Conservation (phyloP, 1,140 invertebrate species). For the Drosophila paulistorum region DNA sequence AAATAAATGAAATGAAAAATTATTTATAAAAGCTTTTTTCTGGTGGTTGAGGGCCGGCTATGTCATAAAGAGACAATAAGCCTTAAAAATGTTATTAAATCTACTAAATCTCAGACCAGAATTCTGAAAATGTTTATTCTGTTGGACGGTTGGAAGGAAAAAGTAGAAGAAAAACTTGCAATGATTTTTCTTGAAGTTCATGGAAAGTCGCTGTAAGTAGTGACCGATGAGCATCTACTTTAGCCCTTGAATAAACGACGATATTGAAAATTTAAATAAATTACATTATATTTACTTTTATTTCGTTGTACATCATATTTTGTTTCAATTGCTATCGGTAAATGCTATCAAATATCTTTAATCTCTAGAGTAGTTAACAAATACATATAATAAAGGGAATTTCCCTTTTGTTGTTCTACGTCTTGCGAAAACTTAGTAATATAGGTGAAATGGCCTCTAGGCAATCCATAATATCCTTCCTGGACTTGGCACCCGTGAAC, state of each 20-base stretch:
- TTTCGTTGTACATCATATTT: not conserved
- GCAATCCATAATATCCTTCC: constrained; percentile 96
- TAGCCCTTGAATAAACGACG: too few relatives aligned
- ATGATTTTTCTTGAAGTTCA: too few relatives aligned
- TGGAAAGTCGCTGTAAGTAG: too few relatives aligned
- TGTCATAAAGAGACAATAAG: too few relatives aligned
- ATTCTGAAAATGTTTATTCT: too few relatives aligned
- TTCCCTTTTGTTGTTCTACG: constrained; percentile 73
- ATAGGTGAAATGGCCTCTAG: constrained; percentile 98
- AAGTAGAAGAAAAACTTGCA: too few relatives aligned
- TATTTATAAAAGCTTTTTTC: not conserved
- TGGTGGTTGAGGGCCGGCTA: too few relatives aligned
- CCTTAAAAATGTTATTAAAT: too few relatives aligned
- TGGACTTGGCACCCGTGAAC: constrained; percentile 96
- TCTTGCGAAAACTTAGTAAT: constrained; percentile 96
- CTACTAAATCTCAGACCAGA: too few relatives aligned
- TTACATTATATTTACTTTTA: not conserved
- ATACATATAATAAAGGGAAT: not conserved
- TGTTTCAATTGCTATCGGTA: constrained; percentile 40
- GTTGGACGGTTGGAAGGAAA: too few relatives aligned
- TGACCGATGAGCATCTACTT: too few relatives aligned
- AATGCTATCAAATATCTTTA: constrained; percentile 33
- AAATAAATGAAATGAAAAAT: constrained; percentile 9
- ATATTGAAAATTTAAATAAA: too few relatives aligned
- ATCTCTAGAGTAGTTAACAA: constrained; percentile 7